A percentile compares a stretch with the other conserved stretches of the same genome.
Conservation (phyloP, 2,797 vertebrate species). For the Acanthurus lineatus region DNA sequence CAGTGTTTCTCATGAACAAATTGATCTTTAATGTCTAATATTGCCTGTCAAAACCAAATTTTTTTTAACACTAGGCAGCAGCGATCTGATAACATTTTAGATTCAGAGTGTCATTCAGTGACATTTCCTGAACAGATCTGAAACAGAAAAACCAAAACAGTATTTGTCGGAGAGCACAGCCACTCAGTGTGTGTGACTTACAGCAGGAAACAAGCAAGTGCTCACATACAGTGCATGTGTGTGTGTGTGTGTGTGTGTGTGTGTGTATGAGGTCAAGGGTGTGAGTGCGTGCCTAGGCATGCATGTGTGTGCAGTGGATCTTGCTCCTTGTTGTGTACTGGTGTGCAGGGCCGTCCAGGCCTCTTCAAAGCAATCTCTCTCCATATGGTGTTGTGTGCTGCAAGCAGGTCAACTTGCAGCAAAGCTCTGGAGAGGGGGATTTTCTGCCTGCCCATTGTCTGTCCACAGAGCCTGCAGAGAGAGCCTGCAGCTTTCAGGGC, state of each 20-base stretch:
- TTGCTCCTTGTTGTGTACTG: conserved; percentile 43
- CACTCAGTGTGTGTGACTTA: conserved; percentile 30
- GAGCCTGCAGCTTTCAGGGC: conserved; percentile 75
- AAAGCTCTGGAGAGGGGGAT: conserved; percentile 61
- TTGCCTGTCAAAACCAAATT: conserved; percentile 58
- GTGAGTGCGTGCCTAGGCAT: conserved; percentile 6
- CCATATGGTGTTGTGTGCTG: conserved; percentile 59
- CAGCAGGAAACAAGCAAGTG: conserved; percentile 42
- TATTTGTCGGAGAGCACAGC: neutral
- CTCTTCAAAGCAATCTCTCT: conserved; percentile 69
- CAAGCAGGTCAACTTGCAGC: conserved; percentile 70
- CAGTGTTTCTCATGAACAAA: conserved; percentile 38
- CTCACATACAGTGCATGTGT: conserved; percentile 13
- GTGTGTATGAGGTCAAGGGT: conserved; percentile 22
- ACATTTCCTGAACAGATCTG: conserved; percentile 38
- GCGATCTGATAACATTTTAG: conserved; percentile 53
- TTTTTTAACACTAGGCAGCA: conserved; percentile 59
- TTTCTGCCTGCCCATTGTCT: conserved; percentile 75
- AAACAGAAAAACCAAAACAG: conserved; percentile 30
- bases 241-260: conserved; percentile 16
- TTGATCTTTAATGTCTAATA: conserved; percentile 56
- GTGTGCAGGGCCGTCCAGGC: conserved; percentile 45
- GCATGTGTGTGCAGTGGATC: conserved; percentile 19
- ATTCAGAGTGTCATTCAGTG: conserved; percentile 46
- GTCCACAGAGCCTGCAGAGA: conserved; percentile 74